Base-by-base conservation (phyloP, 2,113 vertebrate genomes). In the Tupaia tana region DNA sequence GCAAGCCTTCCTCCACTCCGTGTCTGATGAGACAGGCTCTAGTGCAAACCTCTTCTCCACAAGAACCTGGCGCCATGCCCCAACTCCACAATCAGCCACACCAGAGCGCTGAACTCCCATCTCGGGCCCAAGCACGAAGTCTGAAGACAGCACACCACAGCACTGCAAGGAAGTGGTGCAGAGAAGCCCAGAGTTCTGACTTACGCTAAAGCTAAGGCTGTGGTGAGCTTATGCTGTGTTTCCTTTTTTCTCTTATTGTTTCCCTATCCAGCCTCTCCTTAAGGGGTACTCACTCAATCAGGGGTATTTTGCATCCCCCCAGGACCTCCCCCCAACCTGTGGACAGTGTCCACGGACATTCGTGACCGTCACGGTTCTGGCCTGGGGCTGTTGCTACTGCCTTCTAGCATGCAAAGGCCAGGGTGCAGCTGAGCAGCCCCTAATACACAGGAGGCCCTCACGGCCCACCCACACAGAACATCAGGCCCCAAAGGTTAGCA, bases 401-500 rank as follows among this genome's bases (percentile, higher is more conserved):
- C 13, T 64, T 63, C 78, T 70, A 16, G 22, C 18, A 25, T 78
- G 52, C 22, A 43, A 27, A 91, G 2, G 71, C n/a, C 77, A 34
- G n/a, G 59, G n/a, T 66, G 58, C 16, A 25, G 34, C 63, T 92
- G 4, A 77, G n/a, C 8, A 25, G 27, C 69, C 2, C 7, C 3
- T 18, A 20, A 58, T 4, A 14, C 4, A 15, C 8, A 52, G 5
- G 71, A 82, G 31, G 64, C 20, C 15, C 64, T 67, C 25, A 52
- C 25, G 34, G 25, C 64, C 54, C 19, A 27, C 70, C 74, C 52
- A 58, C 10, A 16, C 27, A 74, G 27, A 58, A 27, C 27, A 31
- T 29, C 58, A 52, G n/a, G 16, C 24, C 13, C 22, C 54, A 27
- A 64, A 19, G 3, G 13, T 64, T 22, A n/a, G 0, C 0, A 16